Percentiles rank a stretch among this genome's conserved stretches.
Evolutionary conservation across 2,888 invertebrate species (phyloP).

Genomic region (Fabriciana adippe): DNA sequence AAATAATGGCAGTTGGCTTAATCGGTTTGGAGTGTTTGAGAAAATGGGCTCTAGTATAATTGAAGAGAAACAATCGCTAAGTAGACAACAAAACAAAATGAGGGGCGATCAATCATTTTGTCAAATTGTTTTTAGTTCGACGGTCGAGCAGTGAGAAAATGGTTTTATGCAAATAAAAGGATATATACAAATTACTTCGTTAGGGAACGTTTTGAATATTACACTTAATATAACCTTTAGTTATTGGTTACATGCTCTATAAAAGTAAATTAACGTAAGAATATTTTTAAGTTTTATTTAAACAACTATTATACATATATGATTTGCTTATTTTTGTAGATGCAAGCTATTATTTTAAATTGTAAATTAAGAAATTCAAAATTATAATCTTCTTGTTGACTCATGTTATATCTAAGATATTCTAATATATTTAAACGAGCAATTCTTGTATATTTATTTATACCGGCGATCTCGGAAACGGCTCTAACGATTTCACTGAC

Average conservation of each 20-base stretch:
- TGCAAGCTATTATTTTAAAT: not conserved
- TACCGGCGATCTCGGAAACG: no score
- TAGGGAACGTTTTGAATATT: constrained; percentile 18
- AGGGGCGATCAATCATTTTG: constrained; percentile 48
- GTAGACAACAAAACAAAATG: constrained; percentile 39
- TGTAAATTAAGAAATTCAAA: no score
- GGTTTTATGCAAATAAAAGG: constrained; percentile 46
- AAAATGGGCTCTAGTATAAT: constrained; percentile 31
- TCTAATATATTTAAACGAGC: no score
- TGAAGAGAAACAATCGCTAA: constrained; percentile 36
- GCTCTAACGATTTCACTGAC: no score
- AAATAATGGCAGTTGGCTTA: constrained; percentile 25
- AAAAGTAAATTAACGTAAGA: no score
- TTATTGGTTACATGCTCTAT: not conserved
- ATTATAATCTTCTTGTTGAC: no score
- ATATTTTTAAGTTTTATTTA: no score
- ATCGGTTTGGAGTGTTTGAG: constrained; percentile 24
- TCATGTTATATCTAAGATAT: no score
- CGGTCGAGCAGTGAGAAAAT: constrained; percentile 29
- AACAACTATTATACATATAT: no score
- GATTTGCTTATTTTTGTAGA: not conserved
- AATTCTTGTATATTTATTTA: no score
- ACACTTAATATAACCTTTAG: not conserved
- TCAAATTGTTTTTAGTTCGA: constrained; percentile 44
- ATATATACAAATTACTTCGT: constrained; percentile 22